Evolutionary conservation across 2,888 invertebrate genomes (phyloP), one percentile per base, ranked within the genome.

Genomic region (Tinea trinotella): DNA sequence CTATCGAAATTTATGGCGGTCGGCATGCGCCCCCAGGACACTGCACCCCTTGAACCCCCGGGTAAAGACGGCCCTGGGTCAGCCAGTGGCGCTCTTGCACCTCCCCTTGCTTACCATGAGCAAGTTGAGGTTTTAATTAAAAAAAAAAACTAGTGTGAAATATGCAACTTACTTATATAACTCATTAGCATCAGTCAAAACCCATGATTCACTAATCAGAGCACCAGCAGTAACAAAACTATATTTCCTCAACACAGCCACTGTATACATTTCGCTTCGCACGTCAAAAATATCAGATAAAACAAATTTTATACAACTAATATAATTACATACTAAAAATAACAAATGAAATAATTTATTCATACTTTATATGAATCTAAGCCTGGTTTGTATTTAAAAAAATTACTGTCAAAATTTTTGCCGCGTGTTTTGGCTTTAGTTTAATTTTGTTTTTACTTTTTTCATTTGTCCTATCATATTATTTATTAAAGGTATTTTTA

Each of bases 181-280:
- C 0, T 71, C 61, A 58, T 77, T 76, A 1, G 76, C 83, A 0
- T 69, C 72, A 0, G 82, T 81, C n/a, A 83, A 24, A 0, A 84
- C 72, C 81, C 82, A 83, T 5, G 60, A 65, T 0, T 74, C 70
- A 57, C 70, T 64, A 12, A 84, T 69, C 53, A 84, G 58, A 0
- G 79, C 76, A 1, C 82, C 83, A 1, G 78, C 68, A 60, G 76
- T 68, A 0, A 82, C 17, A 58, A 73, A 84, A 1, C 57, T 62
- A 0, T 66, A 62, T 56, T 70, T 76, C 56, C 66, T 70, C 59
- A 83, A 59, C 48, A 83, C 65, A 1, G 79, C 75, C 1, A 61
- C 80, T 55, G 18, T 48, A 48, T 48, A 48, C 2, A 40, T 4
- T 7, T 40, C 40, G 40, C 40, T 40, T 40, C 13, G 12, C 7